Evolutionary conservation across 2,797 vertebrate genomes (phyloP).

Genomic region (Vespertilio murinus): DNA sequence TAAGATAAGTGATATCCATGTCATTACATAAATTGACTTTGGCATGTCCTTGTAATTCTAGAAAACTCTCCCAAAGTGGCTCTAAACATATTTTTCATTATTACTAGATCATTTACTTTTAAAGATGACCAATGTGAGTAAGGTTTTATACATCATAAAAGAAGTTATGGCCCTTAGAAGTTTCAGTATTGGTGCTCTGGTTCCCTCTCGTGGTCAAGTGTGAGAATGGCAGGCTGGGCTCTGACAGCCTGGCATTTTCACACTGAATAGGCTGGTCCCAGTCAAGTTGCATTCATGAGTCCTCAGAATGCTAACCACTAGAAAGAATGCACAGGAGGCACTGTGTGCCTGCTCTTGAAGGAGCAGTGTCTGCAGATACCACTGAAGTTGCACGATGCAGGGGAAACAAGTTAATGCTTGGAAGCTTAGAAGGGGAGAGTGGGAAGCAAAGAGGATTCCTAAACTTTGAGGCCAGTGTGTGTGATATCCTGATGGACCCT

Average conservation of each 20-base stretch:
- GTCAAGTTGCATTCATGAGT: accelerated
- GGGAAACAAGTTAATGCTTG: not conserved
- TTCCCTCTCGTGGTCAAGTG: conserved; percentile 58
- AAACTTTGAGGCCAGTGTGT: not conserved
- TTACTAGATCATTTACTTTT: not conserved
- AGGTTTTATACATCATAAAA: not conserved
- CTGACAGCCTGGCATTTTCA: not conserved
- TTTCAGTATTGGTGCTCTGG: conserved; percentile 51
- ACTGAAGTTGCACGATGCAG: not conserved
- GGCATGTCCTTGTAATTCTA: not conserved
- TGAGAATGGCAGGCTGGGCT: conserved; percentile 36
- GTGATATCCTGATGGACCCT: accelerated
- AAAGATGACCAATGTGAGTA: not conserved
- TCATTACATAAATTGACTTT: not conserved
- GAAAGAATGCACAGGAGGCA: not conserved
- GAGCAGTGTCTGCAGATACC: not conserved
- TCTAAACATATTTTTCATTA: not conserved
- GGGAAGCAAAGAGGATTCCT: not conserved
- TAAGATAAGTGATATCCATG: not conserved
- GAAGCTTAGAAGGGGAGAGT: not conserved
- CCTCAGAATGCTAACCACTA: not conserved
- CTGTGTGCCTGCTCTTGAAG: not conserved
- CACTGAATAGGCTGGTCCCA: accelerated
- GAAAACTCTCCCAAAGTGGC: not conserved
- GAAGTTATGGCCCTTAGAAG: not conserved